Evolutionary conservation across 2,888 invertebrate genomes (phyloP), one percentile per base, ranked within the genome.

Genomic region (Agelastica alni): DNA sequence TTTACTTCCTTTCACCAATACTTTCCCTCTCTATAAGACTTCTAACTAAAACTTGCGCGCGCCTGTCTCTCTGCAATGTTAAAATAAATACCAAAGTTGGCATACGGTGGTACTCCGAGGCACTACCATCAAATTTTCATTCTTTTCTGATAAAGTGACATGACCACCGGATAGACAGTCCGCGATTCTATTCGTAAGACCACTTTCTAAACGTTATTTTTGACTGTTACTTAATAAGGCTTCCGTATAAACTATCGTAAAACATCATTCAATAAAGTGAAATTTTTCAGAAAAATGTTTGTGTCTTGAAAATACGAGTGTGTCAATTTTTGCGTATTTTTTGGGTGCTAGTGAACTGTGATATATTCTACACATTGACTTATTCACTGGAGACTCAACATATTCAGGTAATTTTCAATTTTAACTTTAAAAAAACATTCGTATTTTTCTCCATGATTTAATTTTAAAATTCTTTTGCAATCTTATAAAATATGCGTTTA

Each of bases 1-100:
- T 51, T 58, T 59, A 58, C 55, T 63, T 63, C 61, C 63, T 61
- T 61, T 63, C 63, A 61, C 63, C 46, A 9, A 56, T 26, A 49
- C 62, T 62, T 62, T 62, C 62, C 62, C 62, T 62, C 62, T 62
- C 62, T 62, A 57, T 57, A 58, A 45, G 31, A 32, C 22, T 49
- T 41, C 36, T 41, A 51, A 61, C 52, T 31, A 41, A 22, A 30
- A 17, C 12, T 32, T 62, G 59, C 59, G 61, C 57, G 53, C 61
- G 61, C 61, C 53, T 28, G 18, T 4, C 46, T 20, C 48, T 46
- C 39, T 49, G 56, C 59, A 59, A 59, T 59, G 51, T 51, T 60
- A 58, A 62, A 60, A 62, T 52, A 61, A 60, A 58, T 56, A 55
- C 58, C 51, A 53, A 60, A 59, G 58, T 62, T 58, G 58, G 54